Evolutionary conservation across 2,113 vertebrate genomes (phyloP).

Genomic region (Chamaea fasciata): DNA sequence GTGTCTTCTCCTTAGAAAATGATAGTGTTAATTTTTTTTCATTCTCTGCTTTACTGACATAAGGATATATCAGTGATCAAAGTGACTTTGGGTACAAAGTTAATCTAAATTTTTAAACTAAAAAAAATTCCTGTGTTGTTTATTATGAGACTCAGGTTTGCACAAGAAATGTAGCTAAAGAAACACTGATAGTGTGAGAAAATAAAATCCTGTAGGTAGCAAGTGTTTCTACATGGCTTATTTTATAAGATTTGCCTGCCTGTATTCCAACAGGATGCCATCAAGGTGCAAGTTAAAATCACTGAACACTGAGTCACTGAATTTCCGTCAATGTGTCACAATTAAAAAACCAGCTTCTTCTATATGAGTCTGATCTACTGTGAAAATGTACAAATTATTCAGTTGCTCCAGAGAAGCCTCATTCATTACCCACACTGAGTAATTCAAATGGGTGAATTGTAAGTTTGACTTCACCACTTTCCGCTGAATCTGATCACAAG

Average conservation of each 20-base stretch:
- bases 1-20: not conserved
- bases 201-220: not conserved
- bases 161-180: not conserved
- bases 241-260: not conserved
- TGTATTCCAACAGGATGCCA: not conserved
- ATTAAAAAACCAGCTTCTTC: not conserved
- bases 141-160: not conserved
- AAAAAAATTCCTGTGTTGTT: not conserved
- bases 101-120: not conserved
- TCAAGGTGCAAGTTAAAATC: not conserved
- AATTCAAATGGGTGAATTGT: not conserved
- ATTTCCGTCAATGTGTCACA: not conserved
- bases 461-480: not conserved
- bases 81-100: not conserved
- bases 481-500: not conserved
- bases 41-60: not conserved
- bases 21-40: not conserved
- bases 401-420: not conserved
- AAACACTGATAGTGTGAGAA: not conserved
- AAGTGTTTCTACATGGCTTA: not conserved
- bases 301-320: not conserved
- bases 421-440: not conserved
- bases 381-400: conserved; percentile 6
- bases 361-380: not conserved
- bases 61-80: not conserved